Evolutionary conservation across 2,888 invertebrate genomes (phyloP).

Genomic region (Aporophyla nigra): DNA sequence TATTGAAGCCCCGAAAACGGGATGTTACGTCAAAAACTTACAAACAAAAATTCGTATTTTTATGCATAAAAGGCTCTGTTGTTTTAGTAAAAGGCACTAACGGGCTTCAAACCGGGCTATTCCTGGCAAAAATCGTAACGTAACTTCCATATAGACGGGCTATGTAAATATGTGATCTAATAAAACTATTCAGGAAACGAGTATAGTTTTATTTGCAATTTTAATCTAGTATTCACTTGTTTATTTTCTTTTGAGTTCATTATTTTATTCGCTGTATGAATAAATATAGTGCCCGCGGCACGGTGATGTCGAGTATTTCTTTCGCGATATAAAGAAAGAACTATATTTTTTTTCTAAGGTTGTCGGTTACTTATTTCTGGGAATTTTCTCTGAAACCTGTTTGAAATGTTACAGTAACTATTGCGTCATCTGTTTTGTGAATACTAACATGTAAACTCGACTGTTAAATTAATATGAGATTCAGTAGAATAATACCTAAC

Average conservation of each 20-base stretch:
- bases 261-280: slow-evolving; percentile 3
- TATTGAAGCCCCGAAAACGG: slow-evolving; percentile 59
- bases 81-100: slow-evolving; percentile 34
- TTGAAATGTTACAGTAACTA: neutral
- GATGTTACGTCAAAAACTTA: slow-evolving; percentile 61
- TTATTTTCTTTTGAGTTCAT: slow-evolving; percentile 3
- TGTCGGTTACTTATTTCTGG: neutral
- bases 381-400: neutral
- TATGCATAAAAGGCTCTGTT: slow-evolving; percentile 52
- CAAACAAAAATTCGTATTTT: slow-evolving; percentile 53
- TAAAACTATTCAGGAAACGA: slow-evolving; percentile 2
- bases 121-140: slow-evolving; percentile 18
- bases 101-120: slow-evolving; percentile 13
- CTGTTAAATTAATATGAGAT: neutral
- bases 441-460: neutral
- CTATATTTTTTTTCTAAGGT: neutral
- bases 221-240: slow-evolving; percentile 9
- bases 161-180: slow-evolving; percentile 23
- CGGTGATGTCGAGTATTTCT: neutral
- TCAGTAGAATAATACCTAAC: neutral
- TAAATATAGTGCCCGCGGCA: neutral
- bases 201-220: slow-evolving; percentile 18
- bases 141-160: slow-evolving; percentile 6
- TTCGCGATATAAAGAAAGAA: neutral
- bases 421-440: neutral